Evolutionary conservation across 2,797 vertebrate genomes (phyloP).

Genomic region (Pangasius macronema): DNA sequence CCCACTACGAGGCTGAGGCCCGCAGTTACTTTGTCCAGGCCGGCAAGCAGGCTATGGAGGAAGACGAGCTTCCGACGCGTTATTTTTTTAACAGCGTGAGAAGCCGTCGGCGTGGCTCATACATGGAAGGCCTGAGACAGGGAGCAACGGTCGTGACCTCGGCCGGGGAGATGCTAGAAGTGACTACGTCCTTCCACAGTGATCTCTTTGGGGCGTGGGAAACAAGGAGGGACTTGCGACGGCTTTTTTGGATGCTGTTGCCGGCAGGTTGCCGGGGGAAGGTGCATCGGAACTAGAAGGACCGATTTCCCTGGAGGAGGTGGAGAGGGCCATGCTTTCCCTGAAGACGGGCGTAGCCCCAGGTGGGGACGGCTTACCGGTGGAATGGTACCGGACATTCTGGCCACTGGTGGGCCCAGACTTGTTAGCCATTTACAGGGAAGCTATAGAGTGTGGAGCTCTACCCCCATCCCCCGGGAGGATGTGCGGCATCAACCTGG

Average conservation of each 20-base stretch:
- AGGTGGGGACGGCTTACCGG: neutral
- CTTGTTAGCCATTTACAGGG: no score
- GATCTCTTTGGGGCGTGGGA: no score
- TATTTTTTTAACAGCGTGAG: neutral
- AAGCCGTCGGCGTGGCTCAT: neutral
- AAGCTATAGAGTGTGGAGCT: no score
- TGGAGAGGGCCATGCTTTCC: neutral
- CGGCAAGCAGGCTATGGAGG: fast-evolving
- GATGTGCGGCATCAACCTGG: slow-evolving; percentile 37
- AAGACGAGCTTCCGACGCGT: neutral
- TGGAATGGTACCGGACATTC: no score
- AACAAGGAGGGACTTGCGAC: no score
- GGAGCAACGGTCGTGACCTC: fast-evolving
- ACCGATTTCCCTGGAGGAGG: neutral
- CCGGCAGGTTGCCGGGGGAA: no score
- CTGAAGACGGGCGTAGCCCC: neutral
- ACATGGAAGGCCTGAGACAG: neutral
- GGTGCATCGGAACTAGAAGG: neutral
- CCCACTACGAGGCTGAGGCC: neutral
- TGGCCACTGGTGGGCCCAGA: neutral
- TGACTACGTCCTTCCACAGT: no score
- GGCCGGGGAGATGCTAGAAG: neutral
- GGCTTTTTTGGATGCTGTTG: no score
- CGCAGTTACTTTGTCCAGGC: neutral
- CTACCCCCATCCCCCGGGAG: neutral